These are phyloP conservation scores for Spatulosminthurus flaviceps DNA, from an alignment of 2,888 invertebrate species.

Conservation along the genomic window DNA sequence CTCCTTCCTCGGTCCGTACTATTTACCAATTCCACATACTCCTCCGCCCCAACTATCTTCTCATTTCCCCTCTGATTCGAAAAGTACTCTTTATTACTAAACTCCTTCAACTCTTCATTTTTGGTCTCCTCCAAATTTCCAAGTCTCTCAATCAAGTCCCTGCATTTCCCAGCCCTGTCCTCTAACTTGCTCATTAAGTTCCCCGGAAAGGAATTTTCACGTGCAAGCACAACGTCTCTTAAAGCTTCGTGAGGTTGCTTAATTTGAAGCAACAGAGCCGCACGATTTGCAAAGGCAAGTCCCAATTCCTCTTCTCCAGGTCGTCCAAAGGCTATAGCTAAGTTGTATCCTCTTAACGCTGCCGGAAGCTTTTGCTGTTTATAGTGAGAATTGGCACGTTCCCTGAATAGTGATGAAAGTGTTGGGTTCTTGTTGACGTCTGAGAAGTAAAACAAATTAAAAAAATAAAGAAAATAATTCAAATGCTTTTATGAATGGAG, in stretches of 20 bases:
- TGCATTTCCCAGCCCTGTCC: slow-evolving; percentile 43
- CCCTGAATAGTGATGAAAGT: slow-evolving; percentile 49
- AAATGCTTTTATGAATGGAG: too few relatives aligned
- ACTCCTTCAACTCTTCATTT: background rate
- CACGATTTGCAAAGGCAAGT: slow-evolving; percentile 52
- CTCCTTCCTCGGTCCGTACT: slow-evolving; percentile 63
- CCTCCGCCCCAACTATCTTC: slow-evolving; percentile 48
- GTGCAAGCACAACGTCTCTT: slow-evolving; percentile 47
- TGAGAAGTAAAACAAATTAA: too few relatives aligned
- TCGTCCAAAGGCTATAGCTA: slow-evolving; percentile 54
- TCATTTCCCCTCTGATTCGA: slow-evolving; percentile 25
- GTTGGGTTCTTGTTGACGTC: slow-evolving; percentile 48
- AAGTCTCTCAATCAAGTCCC: slow-evolving; percentile 14
- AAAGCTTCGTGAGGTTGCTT: slow-evolving; percentile 50
- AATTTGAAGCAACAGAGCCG: slow-evolving; percentile 51
- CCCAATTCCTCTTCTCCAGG: slow-evolving; percentile 35
- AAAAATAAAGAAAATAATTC: too few relatives aligned
- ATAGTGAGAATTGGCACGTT: slow-evolving; percentile 48
- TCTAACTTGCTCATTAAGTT: slow-evolving; percentile 34
- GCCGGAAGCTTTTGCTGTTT: slow-evolving; percentile 22
- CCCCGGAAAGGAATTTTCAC: slow-evolving; percentile 23
- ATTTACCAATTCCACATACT: slow-evolving; percentile 49
- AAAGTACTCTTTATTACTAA: slow-evolving; percentile 39
- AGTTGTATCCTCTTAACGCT: slow-evolving; percentile 53
- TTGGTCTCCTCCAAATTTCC: background rate